phyloP scores from a whole-genome alignment of 2,888 invertebrate genomes.

The Oscheius sp. region DNA sequence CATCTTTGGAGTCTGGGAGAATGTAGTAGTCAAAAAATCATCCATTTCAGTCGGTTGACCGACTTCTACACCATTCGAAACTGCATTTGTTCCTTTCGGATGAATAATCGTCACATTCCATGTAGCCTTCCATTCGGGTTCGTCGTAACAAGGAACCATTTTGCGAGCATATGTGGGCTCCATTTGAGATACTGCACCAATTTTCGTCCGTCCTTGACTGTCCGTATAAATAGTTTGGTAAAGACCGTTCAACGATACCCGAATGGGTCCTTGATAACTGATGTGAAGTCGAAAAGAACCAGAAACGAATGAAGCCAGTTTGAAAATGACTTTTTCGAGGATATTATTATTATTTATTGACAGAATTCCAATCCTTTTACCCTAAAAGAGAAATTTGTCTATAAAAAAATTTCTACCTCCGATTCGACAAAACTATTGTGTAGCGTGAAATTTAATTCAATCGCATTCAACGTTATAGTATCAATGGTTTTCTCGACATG shows the following conservation, averaged over 20 bases:
- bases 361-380: not conserved
- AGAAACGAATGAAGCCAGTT: not conserved
- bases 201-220: slow-evolving; percentile 23
- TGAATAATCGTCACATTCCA: slow-evolving; percentile 44
- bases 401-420: not conserved
- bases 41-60: not conserved
- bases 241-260: slow-evolving; percentile 42
- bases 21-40: slow-evolving; percentile 79
- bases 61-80: slow-evolving; percentile 36
- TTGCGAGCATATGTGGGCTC: slow-evolving; percentile 63
- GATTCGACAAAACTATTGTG: not conserved
- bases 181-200: slow-evolving; percentile 63
- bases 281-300: slow-evolving; percentile 28
- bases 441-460: not conserved
- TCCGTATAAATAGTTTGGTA: slow-evolving; percentile 50
- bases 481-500: not conserved
- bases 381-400: not conserved
- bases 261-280: slow-evolving; percentile 49
- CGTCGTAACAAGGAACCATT: slow-evolving; percentile 68
- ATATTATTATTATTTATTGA: not conserved
- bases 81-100: slow-evolving; percentile 35
- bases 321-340: not conserved
- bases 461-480: not conserved
- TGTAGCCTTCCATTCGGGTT: slow-evolving; percentile 54
- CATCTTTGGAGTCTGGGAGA: slow-evolving; percentile 76